A percentile compares a stretch with the other conserved stretches of the same genome.
Conservation (phyloP, 2,888 invertebrate species). For the Stegophylla sp. region DNA sequence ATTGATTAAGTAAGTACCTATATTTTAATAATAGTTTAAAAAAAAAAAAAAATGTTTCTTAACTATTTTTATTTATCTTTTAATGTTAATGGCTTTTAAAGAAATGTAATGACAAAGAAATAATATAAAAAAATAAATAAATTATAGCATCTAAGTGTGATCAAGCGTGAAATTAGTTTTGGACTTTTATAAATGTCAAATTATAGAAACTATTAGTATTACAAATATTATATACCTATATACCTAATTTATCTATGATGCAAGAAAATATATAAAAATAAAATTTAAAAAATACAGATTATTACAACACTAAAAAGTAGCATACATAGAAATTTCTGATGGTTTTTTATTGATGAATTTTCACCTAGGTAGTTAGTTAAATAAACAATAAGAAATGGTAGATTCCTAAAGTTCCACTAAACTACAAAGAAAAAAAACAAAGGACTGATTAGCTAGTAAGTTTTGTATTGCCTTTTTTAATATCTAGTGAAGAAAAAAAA, state of each 20-base stretch:
- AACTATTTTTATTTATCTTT: too few relatives aligned
- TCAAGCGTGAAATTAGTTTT: slow-evolving; percentile 20
- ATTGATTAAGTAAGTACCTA: neutral
- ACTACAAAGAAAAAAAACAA: too few relatives aligned
- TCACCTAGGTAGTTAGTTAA: neutral
- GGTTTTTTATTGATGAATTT: neutral
- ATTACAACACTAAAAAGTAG: neutral
- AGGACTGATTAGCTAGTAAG: too few relatives aligned
- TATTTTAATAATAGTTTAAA: neutral
- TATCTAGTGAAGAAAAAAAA: too few relatives aligned
- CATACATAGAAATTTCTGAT: neutral
- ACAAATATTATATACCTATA: neutral
- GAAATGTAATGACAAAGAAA: neutral
- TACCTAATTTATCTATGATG: neutral
- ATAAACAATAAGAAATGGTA: neutral
- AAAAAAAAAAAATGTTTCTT: too few relatives aligned
- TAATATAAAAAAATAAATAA: neutral
- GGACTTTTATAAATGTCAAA: neutral
- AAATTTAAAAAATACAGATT: neutral
- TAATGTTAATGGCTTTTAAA: too few relatives aligned
- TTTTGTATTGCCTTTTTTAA: neutral
- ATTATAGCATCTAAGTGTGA: neutral
- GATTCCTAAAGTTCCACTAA: too few relatives aligned
- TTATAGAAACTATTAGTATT: neutral
- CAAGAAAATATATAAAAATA: neutral